Evolutionary conservation across 2,888 invertebrate species (phyloP).

Genomic region (Cinara cedri): DNA sequence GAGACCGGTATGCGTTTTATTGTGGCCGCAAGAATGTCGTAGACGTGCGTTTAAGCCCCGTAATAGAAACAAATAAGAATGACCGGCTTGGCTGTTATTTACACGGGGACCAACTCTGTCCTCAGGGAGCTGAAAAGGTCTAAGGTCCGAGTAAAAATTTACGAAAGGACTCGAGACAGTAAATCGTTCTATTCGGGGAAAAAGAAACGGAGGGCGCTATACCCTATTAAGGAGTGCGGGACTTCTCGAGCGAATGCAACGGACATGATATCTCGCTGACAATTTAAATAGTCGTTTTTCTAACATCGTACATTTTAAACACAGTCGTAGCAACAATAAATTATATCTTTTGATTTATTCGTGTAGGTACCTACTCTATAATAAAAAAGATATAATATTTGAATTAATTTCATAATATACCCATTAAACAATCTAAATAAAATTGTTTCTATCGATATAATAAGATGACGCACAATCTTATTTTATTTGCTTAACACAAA

Average conservation of each 20-base stretch:
- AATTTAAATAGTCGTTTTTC: slow-evolving; percentile 17
- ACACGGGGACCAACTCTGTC: slow-evolving; percentile 40
- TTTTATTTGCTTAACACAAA: too few species aligned
- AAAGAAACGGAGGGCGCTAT: slow-evolving; percentile 14
- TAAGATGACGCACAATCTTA: neutral
- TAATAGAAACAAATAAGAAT: slow-evolving; percentile 57
- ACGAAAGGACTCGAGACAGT: slow-evolving; percentile 18
- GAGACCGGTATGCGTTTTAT: slow-evolving; percentile 51
- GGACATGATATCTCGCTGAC: neutral
- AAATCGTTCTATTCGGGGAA: slow-evolving; percentile 29
- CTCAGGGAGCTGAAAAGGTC: slow-evolving; percentile 47
- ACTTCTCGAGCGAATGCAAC: neutral
- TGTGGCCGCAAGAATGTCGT: slow-evolving; percentile 55
- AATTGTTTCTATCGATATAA: neutral
- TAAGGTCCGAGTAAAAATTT: slow-evolving; percentile 32
- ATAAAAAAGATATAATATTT: neutral
- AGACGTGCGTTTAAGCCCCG: slow-evolving; percentile 45
- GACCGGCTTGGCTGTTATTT: slow-evolving; percentile 51
- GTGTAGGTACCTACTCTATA: neutral
- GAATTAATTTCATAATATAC: too few species aligned
- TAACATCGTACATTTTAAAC: slow-evolving; percentile 16
- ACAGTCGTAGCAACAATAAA: neutral
- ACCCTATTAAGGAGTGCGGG: neutral
- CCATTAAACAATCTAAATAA: neutral
- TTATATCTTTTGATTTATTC: neutral